Conservation (phyloP, 2,113 vertebrate genomes). For the Lophochroa leadbeateri region DNA sequence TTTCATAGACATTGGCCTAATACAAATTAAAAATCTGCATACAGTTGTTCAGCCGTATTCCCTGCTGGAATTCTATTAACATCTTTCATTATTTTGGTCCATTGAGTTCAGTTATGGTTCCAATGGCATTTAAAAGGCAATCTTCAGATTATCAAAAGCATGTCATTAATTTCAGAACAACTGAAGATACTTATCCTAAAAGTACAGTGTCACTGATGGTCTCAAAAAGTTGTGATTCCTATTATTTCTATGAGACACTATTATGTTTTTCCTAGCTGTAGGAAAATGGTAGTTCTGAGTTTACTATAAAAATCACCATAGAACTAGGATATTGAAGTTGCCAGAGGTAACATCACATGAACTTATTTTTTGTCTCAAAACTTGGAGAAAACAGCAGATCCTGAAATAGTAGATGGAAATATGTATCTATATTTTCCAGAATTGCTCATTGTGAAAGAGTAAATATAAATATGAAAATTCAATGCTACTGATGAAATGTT, state of each 20-base stretch:
- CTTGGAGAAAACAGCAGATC: background rate
- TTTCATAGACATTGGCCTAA: background rate
- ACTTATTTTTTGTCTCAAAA: background rate
- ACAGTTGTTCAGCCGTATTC: background rate
- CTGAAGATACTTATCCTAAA: background rate
- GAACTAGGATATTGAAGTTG: background rate
- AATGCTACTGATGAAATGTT: background rate
- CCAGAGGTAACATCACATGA: background rate
- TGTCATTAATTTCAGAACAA: background rate
- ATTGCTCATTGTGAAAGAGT: background rate
- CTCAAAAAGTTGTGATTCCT: background rate
- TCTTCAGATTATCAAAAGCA: background rate
- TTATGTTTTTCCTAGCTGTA: background rate
- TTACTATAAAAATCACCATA: background rate
- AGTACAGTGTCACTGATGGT: background rate
- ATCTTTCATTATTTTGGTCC: background rate
- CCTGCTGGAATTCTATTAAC: background rate
- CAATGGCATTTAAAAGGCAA: background rate
- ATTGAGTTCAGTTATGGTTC: background rate
- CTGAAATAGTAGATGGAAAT: background rate
- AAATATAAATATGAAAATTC: background rate
- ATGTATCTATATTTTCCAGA: background rate
- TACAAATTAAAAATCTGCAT: background rate
- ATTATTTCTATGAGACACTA: background rate
- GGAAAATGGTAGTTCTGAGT: background rate